phyloP scores from a whole-genome alignment of 2,888 invertebrate species.

The Silvanus unidentatus region DNA sequence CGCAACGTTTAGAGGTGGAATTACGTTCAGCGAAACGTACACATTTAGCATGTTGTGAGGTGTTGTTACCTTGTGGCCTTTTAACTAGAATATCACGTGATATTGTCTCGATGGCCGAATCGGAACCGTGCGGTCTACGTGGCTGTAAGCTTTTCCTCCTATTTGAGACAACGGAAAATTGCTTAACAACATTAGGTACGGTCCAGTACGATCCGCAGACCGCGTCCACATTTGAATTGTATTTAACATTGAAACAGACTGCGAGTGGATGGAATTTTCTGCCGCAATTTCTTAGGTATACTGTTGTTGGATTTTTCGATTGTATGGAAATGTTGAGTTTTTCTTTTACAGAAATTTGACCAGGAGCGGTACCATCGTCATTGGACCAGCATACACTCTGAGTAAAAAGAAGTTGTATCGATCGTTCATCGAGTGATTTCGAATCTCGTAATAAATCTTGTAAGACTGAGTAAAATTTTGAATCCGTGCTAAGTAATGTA shows the following conservation, averaged over 20 bases:
- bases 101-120: constrained; percentile 72
- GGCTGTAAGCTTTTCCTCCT: constrained; percentile 79
- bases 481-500: too few species aligned
- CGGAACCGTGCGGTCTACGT: constrained; percentile 83
- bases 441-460: too few species aligned
- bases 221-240: constrained; percentile 83
- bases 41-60: constrained; percentile 75
- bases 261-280: constrained; percentile 78
- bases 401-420: constrained; percentile 85
- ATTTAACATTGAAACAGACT: constrained; percentile 78
- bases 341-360: constrained; percentile 71
- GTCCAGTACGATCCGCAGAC: constrained; percentile 79
- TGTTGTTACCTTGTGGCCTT: constrained; percentile 75
- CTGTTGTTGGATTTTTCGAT: constrained; percentile 2
- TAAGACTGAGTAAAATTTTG: too few species aligned
- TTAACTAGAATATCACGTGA: constrained; percentile 70
- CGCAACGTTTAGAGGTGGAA: constrained; percentile 69
- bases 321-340: too few species aligned
- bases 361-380: constrained; percentile 78
- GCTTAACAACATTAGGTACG: constrained; percentile 62
- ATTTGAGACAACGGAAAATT: constrained; percentile 63
- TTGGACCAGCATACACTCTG: constrained; percentile 79
- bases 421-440: constrained; percentile 39
- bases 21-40: constrained; percentile 73
- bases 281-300: constrained; percentile 85